Base-by-base conservation (phyloP, 2,888 invertebrate species). In the Pyrochroa serraticornis region DNA sequence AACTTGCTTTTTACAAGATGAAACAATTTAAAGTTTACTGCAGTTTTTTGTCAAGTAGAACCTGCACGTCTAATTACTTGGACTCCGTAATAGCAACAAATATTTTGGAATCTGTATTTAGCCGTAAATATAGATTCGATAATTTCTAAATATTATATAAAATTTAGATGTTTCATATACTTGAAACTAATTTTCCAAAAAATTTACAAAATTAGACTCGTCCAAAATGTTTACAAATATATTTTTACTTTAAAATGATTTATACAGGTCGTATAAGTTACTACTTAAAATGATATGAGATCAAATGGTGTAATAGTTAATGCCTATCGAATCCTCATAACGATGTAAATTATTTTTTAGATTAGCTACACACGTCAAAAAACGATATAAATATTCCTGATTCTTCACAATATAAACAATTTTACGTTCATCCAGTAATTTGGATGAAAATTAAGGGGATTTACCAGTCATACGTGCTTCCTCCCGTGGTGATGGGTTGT, bases 391-490 rank as follows among this genome's bases (percentile, higher is more conserved):
- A 2, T 3, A 3, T 35, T 3, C 10, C 6, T 35, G 2, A 10
- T 3, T 9, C 6, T 35, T 10, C 36, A 35, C 2, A 3, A 39
- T 39, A 9, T 39, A 3, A n/a, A 39, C 12, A 14, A 39, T 39
- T 38, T 7, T 9, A n/a, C 38, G 7, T 14, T 6, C 3, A 47
- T 46, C 34, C 33, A 42, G 37, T 55, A 42, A 32, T 43, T 42
- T 32, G 10, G 9, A 38, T 46, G 22, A 22, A 22, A 22, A 22
- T 22, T 2, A 22, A 22, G 22, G 5, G 22, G 22, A 36, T 66
- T 75, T 76, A 78, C 77, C 78, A 78, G 58, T 76, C 75, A 57
- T 78, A 78, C 41, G 63, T 67, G 38, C 64, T 66, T 51, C 67
- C 68, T 14, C 68, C 71, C 7, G 76, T 74, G 30, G 75, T 71